Evolutionary conservation across 2,888 invertebrate species (phyloP).

Genomic region (Schrankia costaestrigalis): DNA sequence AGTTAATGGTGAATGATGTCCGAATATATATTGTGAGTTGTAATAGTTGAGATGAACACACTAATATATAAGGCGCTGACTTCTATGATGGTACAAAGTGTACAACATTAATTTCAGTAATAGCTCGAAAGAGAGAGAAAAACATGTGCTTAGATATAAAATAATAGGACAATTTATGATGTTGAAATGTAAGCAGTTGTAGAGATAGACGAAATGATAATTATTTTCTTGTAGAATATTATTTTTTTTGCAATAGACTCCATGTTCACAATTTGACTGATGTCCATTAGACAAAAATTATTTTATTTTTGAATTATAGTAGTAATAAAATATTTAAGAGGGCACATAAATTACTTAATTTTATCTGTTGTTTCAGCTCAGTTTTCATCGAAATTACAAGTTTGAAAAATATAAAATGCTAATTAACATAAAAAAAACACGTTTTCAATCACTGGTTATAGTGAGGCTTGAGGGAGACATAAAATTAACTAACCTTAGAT

Average conservation of each 20-base stretch:
- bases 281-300: conserved; percentile 34
- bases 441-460: too few relatives aligned
- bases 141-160: conserved; percentile 55
- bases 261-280: conserved; percentile 42
- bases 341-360: conserved; percentile 53
- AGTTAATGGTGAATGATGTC: conserved; percentile 40
- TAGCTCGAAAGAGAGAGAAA: conserved; percentile 49
- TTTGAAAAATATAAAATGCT: too few relatives aligned
- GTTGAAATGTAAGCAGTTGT: conserved; percentile 50
- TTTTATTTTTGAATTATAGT: conserved; percentile 27
- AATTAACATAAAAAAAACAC: too few relatives aligned
- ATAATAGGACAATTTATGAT: conserved; percentile 56
- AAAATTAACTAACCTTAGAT: conserved; percentile 13
- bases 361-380: conserved; percentile 28
- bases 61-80: too few relatives aligned
- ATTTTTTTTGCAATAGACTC: conserved; percentile 34
- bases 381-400: conserved; percentile 24
- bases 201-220: conserved; percentile 37
- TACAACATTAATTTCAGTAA: conserved; percentile 41
- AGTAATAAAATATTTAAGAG: conserved; percentile 21
- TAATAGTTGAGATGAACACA: conserved; percentile 19
- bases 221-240: conserved; percentile 31
- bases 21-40: conserved; percentile 13
- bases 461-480: too few relatives aligned
- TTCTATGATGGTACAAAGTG: conserved; percentile 12